A percentile compares a stretch with the other conserved stretches of the same genome.
These are phyloP conservation scores for Myripristis murdjan DNA, from an alignment of 2,797 vertebrate genomes.

Conservation along the genomic window DNA sequence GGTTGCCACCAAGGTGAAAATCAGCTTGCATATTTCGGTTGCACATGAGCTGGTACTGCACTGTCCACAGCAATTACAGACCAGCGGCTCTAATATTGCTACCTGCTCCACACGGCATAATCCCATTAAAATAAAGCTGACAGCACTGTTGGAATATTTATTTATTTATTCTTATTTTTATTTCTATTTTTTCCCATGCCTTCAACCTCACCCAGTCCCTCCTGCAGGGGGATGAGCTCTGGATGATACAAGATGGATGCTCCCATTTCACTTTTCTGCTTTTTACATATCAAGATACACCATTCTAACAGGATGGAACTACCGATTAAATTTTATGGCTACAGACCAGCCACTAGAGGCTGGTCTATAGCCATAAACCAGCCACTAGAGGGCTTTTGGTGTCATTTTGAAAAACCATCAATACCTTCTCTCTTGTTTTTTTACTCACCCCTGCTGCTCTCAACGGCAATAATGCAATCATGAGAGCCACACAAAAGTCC, in stretches of 20 bases:
- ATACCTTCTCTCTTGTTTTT: conserved; percentile 7
- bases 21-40: background rate
- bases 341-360: background rate
- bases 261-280: no score
- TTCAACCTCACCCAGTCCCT: no score
- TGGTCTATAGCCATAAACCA: background rate
- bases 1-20: conserved; percentile 6
- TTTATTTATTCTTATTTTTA: no score
- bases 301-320: conserved; percentile 13
- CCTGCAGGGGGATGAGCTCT: no score
- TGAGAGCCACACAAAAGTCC: background rate
- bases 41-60: background rate
- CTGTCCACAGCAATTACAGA: conserved; percentile 15
- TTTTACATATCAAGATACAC: conserved; percentile 11
- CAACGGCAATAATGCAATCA: background rate
- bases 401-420: conserved; percentile 5
- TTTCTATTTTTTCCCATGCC: no score
- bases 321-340: background rate
- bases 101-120: no score
- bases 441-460: conserved; percentile 4
- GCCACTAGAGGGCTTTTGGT: background rate
- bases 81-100: background rate
- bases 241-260: no score
- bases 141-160: no score
- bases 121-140: no score